These are phyloP conservation scores for Chaunax sp. DNA, from an alignment of 2,797 vertebrate species.

Conservation along the genomic window DNA sequence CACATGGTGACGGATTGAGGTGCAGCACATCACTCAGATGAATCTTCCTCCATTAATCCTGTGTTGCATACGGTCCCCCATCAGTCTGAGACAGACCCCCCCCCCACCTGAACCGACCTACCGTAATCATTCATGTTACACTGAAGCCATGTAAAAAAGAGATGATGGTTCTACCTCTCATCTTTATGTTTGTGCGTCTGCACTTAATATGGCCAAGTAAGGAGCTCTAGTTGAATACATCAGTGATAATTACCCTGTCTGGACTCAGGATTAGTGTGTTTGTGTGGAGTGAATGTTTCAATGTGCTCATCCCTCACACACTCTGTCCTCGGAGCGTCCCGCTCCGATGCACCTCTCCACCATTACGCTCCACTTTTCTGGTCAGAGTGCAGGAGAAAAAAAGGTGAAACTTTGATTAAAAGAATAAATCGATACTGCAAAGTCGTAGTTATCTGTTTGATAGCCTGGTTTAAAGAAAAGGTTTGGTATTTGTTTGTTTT, in stretches of 20 bases:
- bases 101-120: slow-evolving; percentile 25
- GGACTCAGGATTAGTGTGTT: slow-evolving; percentile 45
- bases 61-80: slow-evolving; percentile 6
- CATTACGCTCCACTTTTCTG: not conserved
- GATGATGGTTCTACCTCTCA: slow-evolving; percentile 49
- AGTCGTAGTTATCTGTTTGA: not conserved
- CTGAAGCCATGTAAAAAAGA: slow-evolving; percentile 67
- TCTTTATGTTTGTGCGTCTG: slow-evolving; percentile 7
- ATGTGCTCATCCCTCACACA: slow-evolving; percentile 29
- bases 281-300: slow-evolving; percentile 41
- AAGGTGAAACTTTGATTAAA: too few relatives aligned
- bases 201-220: slow-evolving; percentile 29
- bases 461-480: not conserved
- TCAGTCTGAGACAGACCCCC: too few relatives aligned
- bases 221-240: slow-evolving; percentile 56
- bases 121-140: slow-evolving; percentile 73
- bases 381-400: not conserved
- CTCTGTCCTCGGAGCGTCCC: slow-evolving; percentile 7
- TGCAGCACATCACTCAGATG: slow-evolving; percentile 9
- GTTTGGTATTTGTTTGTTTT: too few relatives aligned
- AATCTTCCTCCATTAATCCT: slow-evolving; percentile 33
- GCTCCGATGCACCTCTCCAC: slow-evolving; percentile 1
- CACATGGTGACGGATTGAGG: too few relatives aligned
- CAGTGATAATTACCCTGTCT: slow-evolving; percentile 53
- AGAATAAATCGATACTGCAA: not conserved